A percentile compares a stretch with the other conserved stretches of the same genome.
Conservation (phyloP, 2,797 vertebrate species). For the Centroberyx gerrardi region DNA sequence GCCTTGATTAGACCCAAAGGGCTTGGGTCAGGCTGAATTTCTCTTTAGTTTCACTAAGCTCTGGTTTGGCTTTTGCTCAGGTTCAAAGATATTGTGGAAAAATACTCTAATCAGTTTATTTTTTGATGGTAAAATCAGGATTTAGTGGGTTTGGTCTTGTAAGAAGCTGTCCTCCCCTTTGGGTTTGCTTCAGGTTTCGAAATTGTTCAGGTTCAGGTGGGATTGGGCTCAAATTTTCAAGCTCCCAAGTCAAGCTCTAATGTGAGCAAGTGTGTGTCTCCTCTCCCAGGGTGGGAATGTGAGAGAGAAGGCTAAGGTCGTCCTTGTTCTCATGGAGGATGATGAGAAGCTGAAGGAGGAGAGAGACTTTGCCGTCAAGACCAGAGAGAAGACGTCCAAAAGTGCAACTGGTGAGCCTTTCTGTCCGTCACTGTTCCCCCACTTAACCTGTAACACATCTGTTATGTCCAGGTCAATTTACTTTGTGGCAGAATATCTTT, state of each 20-base stretch:
- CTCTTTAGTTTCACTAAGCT: background rate
- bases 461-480: no score
- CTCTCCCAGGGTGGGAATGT: constrained; percentile 90
- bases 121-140: no score
- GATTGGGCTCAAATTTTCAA: background rate
- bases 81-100: background rate
- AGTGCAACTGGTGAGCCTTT: constrained; percentile 87
- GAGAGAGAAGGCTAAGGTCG: constrained; percentile 96
- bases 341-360: constrained; percentile 96
- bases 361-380: constrained; percentile 94
- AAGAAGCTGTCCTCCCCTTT: background rate
- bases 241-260: constrained; percentile 24
- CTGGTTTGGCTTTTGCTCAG: background rate
- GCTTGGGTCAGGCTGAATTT: background rate
- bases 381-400: constrained; percentile 97
- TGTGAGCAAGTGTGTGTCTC: background rate
- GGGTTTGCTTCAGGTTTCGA: background rate
- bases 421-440: no score
- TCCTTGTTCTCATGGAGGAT: constrained; percentile 93
- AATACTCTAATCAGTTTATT: background rate
- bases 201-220: background rate
- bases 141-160: background rate
- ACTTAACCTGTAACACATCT: no score
- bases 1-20: background rate
- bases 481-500: no score